Percentiles rank a stretch among this genome's conserved stretches.
These are phyloP conservation scores for Nomada fucata DNA, from an alignment of 2,888 invertebrate species.

Conservation along the genomic window DNA sequence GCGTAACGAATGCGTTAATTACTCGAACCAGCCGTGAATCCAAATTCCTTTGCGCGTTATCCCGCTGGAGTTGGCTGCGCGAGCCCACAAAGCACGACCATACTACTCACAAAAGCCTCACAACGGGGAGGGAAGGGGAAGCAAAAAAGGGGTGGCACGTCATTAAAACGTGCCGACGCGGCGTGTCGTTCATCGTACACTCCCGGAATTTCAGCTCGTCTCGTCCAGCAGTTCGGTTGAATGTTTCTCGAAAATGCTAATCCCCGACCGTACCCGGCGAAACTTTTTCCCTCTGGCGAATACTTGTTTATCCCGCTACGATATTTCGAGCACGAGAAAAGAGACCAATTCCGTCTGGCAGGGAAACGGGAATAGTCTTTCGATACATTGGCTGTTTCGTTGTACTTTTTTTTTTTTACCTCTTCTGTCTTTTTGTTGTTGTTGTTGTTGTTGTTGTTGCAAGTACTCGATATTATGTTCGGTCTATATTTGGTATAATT, in stretches of 20 bases:
- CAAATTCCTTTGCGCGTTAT: slow-evolving; percentile 21
- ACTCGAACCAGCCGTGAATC: slow-evolving; percentile 4
- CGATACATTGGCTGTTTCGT: too few species aligned
- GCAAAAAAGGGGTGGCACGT: slow-evolving; percentile 4
- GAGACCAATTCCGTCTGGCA: slow-evolving; percentile 4
- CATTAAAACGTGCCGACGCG: slow-evolving; percentile 49
- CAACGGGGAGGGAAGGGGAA: too few species aligned
- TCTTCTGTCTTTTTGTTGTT: too few species aligned
- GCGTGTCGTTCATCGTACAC: slow-evolving; percentile 28
- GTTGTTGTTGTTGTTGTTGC: too few species aligned
- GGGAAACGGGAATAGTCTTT: too few species aligned
- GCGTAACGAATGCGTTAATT: slow-evolving; percentile 37
- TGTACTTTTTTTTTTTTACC: too few species aligned
- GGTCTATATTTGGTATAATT: too few species aligned
- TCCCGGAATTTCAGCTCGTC: slow-evolving; percentile 19
- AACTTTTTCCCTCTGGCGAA: not conserved
- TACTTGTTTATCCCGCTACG: not conserved
- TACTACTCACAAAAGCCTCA: slow-evolving; percentile 13
- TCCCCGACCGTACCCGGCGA: slow-evolving; percentile 13
- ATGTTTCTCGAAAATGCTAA: slow-evolving; percentile 33
- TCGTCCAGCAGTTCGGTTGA: not conserved
- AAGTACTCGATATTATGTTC: too few species aligned
- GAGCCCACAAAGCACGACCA: slow-evolving; percentile 9
- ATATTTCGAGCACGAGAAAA: not conserved
- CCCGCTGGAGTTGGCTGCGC: slow-evolving; percentile 11